Conservation (phyloP, 2,797 vertebrate species). For the Somateria mollissima region DNA sequence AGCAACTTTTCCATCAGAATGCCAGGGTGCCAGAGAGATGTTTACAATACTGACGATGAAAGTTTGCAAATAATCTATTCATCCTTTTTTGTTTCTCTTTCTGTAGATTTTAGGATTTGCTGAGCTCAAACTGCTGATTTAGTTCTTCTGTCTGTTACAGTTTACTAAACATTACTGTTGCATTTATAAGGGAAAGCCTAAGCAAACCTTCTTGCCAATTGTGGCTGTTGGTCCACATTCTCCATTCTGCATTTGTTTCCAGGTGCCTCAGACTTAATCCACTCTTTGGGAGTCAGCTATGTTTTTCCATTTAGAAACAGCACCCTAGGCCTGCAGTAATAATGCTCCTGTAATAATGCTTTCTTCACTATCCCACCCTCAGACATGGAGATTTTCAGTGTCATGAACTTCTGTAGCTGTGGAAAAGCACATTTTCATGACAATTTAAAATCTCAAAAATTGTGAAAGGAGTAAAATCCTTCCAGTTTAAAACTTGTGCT, state of each 20-base stretch:
- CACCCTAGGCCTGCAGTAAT: background rate
- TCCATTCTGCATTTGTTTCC: background rate
- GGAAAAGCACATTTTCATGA: background rate
- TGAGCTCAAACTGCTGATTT: background rate
- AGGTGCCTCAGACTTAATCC: background rate
- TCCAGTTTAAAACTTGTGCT: background rate
- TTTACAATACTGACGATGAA: slow-evolving; percentile 2
- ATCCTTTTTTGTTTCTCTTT: background rate
- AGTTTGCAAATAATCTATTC: slow-evolving; percentile 29
- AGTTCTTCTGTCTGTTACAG: background rate
- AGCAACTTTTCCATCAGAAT: slow-evolving; percentile 66
- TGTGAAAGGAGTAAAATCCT: background rate
- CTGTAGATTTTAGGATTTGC: background rate
- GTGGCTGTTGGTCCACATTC: background rate
- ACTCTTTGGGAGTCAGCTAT: background rate
- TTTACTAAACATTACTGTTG: background rate
- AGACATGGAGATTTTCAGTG: background rate
- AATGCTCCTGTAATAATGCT: background rate
- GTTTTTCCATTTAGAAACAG: background rate
- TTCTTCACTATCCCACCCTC: background rate
- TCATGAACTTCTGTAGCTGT: background rate
- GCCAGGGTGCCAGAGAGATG: slow-evolving; percentile 33
- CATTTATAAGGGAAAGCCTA: background rate
- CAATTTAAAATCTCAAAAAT: background rate
- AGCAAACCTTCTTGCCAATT: background rate